Conservation (phyloP, 2,113 vertebrate species). For the Pavo muticus region DNA sequence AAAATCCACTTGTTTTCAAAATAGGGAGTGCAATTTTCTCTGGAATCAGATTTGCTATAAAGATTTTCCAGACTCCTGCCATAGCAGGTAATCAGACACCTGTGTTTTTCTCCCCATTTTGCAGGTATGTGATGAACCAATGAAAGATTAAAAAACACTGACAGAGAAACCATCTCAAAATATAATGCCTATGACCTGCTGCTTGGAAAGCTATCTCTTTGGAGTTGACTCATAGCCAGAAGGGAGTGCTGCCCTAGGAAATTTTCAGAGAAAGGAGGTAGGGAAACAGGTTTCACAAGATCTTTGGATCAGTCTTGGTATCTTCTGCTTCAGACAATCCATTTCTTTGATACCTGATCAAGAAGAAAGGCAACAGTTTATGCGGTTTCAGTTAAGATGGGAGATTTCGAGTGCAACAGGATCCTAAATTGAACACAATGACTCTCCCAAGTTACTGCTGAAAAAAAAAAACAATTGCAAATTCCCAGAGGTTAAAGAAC, state of each 20-base stretch:
- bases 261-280: background rate
- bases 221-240: background rate
- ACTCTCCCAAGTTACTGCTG: background rate
- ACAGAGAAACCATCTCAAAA: background rate
- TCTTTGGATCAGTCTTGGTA: background rate
- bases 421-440: background rate
- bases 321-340: background rate
- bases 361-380: background rate
- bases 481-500: background rate
- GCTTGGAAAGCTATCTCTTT: background rate
- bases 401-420: background rate
- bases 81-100: background rate
- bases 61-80: background rate
- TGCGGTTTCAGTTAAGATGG: background rate
- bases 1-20: background rate
- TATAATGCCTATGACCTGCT: background rate
- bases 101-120: background rate
- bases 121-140: background rate
- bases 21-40: background rate
- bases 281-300: background rate
- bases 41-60: background rate
- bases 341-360: background rate
- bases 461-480: background rate
- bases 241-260: background rate
- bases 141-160: background rate